Conservation (phyloP, 2,888 invertebrate genomes). For the Pammene aurita region DNA sequence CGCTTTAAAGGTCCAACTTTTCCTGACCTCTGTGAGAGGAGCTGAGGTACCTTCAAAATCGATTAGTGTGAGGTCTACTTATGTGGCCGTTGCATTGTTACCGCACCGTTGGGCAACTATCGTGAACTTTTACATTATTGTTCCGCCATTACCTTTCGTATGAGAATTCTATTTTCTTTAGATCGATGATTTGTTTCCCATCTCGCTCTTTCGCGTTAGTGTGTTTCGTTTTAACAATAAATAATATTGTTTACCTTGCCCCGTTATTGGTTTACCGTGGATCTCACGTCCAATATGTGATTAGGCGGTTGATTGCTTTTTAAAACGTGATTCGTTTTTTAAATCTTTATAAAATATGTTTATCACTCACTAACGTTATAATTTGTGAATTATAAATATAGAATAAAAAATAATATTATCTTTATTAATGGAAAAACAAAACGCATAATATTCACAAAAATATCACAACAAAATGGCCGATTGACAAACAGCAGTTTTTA, state of each 20-base stretch:
- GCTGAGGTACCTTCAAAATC: conserved; percentile 54
- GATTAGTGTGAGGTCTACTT: conserved; percentile 60
- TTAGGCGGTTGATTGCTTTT: conserved; percentile 43
- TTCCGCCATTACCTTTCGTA: conserved; percentile 77
- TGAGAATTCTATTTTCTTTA: conserved; percentile 82
- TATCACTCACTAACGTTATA: background rate
- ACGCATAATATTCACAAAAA: conserved; percentile 16
- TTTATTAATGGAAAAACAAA: conserved; percentile 1
- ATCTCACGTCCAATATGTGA: conserved; percentile 65
- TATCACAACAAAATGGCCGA: conserved; percentile 25
- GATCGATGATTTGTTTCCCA: conserved; percentile 64
- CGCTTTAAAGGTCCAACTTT: conserved; percentile 63
- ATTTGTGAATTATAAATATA: no score
- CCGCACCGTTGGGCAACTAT: conserved; percentile 74
- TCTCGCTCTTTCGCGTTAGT: conserved; percentile 55
- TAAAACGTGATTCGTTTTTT: background rate
- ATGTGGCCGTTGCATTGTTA: conserved; percentile 70
- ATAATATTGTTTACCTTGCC: conserved; percentile 78
- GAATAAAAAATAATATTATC: background rate
- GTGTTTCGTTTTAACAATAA: conserved; percentile 63
- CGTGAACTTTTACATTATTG: conserved; percentile 82
- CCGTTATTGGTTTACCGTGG: conserved; percentile 69
- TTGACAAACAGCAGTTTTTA: conserved; percentile 28
- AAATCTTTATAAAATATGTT: background rate
- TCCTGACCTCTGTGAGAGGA: conserved; percentile 57